These are phyloP conservation scores for Bubo scandiacus DNA, from an alignment of 2,113 vertebrate species.

Conservation along the genomic window DNA sequence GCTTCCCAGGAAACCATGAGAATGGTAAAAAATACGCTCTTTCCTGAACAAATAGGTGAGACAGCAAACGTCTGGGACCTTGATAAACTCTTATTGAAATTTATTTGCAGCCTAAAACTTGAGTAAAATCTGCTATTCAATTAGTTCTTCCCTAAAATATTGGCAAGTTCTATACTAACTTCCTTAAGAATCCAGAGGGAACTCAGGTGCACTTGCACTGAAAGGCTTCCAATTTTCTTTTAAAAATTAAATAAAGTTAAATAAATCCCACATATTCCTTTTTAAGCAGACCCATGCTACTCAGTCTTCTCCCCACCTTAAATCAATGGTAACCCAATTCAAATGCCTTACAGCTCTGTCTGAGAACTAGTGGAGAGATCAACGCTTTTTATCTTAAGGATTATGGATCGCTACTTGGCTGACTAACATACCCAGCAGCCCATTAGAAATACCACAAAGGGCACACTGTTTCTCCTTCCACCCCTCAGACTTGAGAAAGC, in stretches of 20 bases:
- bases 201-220: not conserved
- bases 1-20: not conserved
- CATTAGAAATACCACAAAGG: slow-evolving; percentile 53
- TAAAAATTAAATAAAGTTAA: slow-evolving; percentile 49
- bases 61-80: not conserved
- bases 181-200: not conserved
- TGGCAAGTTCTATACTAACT: not conserved
- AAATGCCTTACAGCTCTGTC: slow-evolving; percentile 60
- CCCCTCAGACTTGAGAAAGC: slow-evolving; percentile 25
- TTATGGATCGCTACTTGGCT: slow-evolving; percentile 53
- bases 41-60: not conserved
- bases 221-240: slow-evolving; percentile 38
- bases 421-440: slow-evolving; percentile 41
- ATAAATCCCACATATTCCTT: slow-evolving; percentile 30
- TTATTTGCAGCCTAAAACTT: not conserved
- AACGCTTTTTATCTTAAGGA: slow-evolving; percentile 69
- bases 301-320: not conserved
- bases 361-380: slow-evolving; percentile 64
- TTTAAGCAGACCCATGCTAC: slow-evolving; percentile 36
- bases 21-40: not conserved
- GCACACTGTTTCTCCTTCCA: slow-evolving; percentile 1
- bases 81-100: not conserved
- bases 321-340: slow-evolving; percentile 75
- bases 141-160: slow-evolving; percentile 6
- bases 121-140: not conserved